Evolutionary conservation across 2,888 invertebrate genomes (phyloP).

Genomic region (Xanthia togata): DNA sequence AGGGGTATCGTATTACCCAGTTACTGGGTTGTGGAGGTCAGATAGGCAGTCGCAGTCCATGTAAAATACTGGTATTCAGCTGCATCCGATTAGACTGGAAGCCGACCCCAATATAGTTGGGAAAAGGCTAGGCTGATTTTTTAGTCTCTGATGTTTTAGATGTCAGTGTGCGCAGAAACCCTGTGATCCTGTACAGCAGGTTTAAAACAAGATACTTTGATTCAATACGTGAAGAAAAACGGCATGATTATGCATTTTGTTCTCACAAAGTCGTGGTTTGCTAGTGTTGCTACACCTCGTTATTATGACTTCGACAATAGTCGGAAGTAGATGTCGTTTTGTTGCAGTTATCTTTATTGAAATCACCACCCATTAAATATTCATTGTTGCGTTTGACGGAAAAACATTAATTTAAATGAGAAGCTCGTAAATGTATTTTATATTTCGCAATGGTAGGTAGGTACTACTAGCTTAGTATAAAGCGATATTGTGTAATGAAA

Average conservation of each 20-base stretch:
- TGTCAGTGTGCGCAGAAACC: not conserved
- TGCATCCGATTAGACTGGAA: too few species aligned
- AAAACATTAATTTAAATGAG: slow-evolving; percentile 15
- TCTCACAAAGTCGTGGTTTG: not conserved
- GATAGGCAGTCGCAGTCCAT: too few species aligned
- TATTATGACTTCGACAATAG: slow-evolving; percentile 25
- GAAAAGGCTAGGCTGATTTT: too few species aligned
- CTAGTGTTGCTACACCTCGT: slow-evolving; percentile 1
- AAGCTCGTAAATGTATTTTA: slow-evolving; percentile 1
- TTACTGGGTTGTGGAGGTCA: too few species aligned
- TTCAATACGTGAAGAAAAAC: slow-evolving; percentile 2
- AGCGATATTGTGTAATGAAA: not conserved
- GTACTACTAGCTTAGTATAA: not conserved
- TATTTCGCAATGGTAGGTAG: slow-evolving; percentile 5
- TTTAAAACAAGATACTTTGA: not conserved
- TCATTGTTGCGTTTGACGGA: slow-evolving; percentile 39
- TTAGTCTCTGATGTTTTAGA: not conserved
- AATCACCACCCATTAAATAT: slow-evolving; percentile 40
- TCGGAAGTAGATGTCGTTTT: slow-evolving; percentile 24
- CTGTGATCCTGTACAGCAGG: not conserved
- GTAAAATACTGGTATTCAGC: too few species aligned
- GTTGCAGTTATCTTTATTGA: slow-evolving; percentile 11
- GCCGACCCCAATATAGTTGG: too few species aligned
- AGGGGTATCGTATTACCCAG: too few species aligned
- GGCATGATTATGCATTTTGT: not conserved